Evolutionary conservation across 1,140 invertebrate species (phyloP).

Genomic region (Leucophenga varia): DNA sequence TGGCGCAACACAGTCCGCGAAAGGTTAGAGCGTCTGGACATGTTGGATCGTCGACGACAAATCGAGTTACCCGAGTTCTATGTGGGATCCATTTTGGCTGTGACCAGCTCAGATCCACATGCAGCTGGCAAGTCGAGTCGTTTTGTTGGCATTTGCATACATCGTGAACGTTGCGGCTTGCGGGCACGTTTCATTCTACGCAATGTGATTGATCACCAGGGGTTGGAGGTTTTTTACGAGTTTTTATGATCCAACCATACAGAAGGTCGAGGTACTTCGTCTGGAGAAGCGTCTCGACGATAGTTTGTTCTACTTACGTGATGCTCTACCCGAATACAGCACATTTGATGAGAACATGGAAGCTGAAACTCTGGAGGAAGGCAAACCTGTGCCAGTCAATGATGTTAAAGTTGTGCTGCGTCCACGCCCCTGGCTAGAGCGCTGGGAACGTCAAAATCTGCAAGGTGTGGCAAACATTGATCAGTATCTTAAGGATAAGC

Average conservation of each 20-base stretch:
- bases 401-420: conserved; percentile 81
- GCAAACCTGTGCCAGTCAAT: conserved; percentile 82
- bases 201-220: conserved; percentile 90
- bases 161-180: conserved; percentile 77
- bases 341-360: conserved; percentile 94
- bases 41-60: conserved; percentile 74
- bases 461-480: conserved; percentile 73
- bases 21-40: conserved; percentile 88
- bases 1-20: conserved; percentile 81
- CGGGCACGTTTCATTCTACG: conserved; percentile 82
- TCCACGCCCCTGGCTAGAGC: conserved; percentile 79
- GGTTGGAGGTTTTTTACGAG: conserved; percentile 77
- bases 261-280: conserved; percentile 84
- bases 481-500: conserved; percentile 63
- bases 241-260: conserved; percentile 93
- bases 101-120: conserved; percentile 87
- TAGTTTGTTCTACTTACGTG: conserved; percentile 85
- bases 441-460: conserved; percentile 81
- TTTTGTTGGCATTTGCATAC: conserved; percentile 96
- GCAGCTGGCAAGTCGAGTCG: conserved; percentile 79
- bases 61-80: conserved; percentile 97
- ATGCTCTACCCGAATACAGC: conserved; percentile 90
- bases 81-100: conserved; percentile 91
- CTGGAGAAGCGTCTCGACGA: conserved; percentile 94
- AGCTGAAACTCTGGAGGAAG: conserved; percentile 75